These are phyloP conservation scores for Columba janthina DNA, from an alignment of 2,113 vertebrate genomes.

Conservation along the genomic window DNA sequence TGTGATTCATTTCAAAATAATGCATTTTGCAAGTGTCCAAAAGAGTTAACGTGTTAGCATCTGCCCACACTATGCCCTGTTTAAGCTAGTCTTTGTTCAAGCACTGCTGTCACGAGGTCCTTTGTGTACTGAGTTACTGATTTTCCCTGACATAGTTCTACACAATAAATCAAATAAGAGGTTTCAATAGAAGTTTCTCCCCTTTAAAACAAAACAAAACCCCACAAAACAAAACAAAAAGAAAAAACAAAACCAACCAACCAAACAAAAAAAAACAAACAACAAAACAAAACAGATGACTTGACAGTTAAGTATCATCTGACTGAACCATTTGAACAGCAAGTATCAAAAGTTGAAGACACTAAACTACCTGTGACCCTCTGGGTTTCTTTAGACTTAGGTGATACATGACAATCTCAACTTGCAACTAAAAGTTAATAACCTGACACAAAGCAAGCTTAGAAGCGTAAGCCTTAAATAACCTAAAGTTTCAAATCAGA, in stretches of 20 bases:
- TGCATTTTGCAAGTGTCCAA: not conserved
- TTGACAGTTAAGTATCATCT: not conserved
- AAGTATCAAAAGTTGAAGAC: not conserved
- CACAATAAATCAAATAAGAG: not conserved
- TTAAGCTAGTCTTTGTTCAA: slow-evolving; percentile 38
- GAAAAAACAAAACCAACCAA: no score
- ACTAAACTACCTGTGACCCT: not conserved
- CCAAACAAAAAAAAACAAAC: not conserved
- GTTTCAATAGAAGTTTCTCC: not conserved
- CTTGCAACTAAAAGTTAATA: not conserved
- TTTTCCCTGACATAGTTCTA: not conserved
- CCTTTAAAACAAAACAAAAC: not conserved
- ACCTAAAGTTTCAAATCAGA: not conserved
- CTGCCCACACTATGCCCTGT: not conserved
- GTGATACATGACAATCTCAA: not conserved
- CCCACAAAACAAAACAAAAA: no score
- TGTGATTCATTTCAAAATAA: not conserved
- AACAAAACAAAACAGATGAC: not conserved
- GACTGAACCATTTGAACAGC: not conserved
- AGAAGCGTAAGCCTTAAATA: not conserved
- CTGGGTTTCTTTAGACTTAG: not conserved
- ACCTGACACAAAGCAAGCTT: not conserved
- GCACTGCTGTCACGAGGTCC: not conserved
- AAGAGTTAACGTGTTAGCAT: not conserved
- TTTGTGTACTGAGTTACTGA: not conserved